Conservation (phyloP, 1,140 invertebrate species). For the Bombus huntii region DNA sequence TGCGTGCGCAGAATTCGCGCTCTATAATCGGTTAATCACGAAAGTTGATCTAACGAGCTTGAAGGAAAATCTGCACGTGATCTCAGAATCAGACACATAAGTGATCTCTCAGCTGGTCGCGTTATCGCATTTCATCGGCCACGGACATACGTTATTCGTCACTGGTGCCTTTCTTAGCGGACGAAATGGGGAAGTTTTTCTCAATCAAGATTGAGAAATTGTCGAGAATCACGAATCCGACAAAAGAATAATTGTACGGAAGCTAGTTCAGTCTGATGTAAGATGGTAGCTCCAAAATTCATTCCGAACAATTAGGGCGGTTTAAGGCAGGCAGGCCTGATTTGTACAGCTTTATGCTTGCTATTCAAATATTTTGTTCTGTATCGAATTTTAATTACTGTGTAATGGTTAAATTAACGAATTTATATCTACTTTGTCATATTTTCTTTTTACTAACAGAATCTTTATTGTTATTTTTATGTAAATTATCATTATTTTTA, state of each 20-base stretch:
- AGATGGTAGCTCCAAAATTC: neutral
- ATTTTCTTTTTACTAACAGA: neutral
- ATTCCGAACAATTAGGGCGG: neutral
- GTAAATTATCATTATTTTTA: too few species aligned
- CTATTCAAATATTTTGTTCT: too few species aligned
- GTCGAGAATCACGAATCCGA: neutral
- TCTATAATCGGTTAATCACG: conserved; percentile 22
- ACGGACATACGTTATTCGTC: neutral
- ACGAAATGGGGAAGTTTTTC: neutral
- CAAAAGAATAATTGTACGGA: neutral
- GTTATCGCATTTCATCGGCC: conserved; percentile 15
- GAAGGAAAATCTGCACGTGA: conserved; percentile 19
- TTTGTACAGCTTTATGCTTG: neutral
- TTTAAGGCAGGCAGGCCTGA: neutral
- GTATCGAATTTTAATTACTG: too few species aligned
- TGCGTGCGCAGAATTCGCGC: neutral
- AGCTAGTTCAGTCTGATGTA: too few species aligned
- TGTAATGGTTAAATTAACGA: too few species aligned
- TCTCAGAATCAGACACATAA: neutral
- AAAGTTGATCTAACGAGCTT: neutral
- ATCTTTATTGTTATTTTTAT: neutral
- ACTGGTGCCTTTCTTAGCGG: neutral
- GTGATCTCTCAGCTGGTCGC: neutral
- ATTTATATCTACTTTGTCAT: too few species aligned
- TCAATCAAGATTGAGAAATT: neutral